Evolutionary conservation across 1,140 invertebrate species (phyloP), one percentile per base, ranked within the genome.

Genomic region (Eulimnadia texana): DNA sequence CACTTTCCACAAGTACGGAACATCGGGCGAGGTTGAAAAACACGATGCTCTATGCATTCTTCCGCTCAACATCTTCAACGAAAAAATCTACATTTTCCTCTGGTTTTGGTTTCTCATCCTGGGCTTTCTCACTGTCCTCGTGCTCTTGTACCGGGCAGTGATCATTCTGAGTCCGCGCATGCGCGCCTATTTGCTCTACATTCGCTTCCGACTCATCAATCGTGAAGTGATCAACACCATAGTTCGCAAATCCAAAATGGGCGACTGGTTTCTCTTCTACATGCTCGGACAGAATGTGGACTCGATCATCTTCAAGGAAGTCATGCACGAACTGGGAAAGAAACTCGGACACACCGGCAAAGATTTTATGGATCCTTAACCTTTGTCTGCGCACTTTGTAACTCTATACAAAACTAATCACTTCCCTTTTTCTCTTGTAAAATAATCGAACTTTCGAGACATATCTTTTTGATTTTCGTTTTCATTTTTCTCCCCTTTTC

Each of bases 231-330:
- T 94, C 63, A 89, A 93, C 74, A 88, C 87, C 57, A 88, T 95
- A 67, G 90, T 94, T 53, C 79, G 88, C 63, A 79, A 87, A 66
- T 90, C 87, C 71, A 90, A 93, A 71, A 86, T 94, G 77, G 90
- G 90, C 64, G 90, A 95, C 76, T 94, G 90, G 90, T 93, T 93
- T 75, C 80, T 94, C 58, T 83, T 95, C 64, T 93, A 93, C 76
- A 91, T 94, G 82, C 80, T 95, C 66, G 90, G 90, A 47, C 90
- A 93, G 77, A 95, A 95, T 76, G 83, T 95, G 69, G 90, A 95
- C 78, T 89, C 88, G 60, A 83, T 93, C 67, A 91, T 95, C 71
- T 95, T 93, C 79, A 81, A 74, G 67, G 90, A 93, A 72, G 86
- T 93, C 68, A 85, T 93, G 80, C 85, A 90, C 77, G 90, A 93